A percentile compares a stretch with the other conserved stretches of the same genome.
Conservation (phyloP, 2,797 vertebrate species). For the Mareca strepera region DNA sequence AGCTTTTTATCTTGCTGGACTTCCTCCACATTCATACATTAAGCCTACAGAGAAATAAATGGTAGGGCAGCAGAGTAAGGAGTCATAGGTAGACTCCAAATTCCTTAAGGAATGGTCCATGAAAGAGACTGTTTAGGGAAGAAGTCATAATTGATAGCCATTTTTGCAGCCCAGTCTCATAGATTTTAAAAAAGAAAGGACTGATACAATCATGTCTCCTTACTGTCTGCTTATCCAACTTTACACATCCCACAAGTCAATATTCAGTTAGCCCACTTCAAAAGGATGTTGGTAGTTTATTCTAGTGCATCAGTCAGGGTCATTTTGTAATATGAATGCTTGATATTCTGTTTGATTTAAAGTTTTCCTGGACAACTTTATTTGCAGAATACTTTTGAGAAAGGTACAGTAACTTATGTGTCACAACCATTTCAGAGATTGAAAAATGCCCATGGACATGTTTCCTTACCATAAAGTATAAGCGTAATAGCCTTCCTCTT, state of each 20-base stretch:
- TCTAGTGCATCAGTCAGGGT: neutral
- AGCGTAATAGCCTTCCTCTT: neutral
- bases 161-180: neutral
- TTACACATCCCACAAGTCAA: neutral
- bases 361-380: neutral
- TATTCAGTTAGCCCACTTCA: neutral
- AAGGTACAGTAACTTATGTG: neutral
- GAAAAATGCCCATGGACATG: rapidly evolving
- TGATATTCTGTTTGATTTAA: neutral
- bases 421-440: neutral
- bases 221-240: neutral
- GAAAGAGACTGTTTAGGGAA: neutral
- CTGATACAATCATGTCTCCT: neutral
- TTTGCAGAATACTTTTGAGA: neutral
- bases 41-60: neutral
- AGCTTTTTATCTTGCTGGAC: neutral
- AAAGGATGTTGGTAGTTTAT: neutral
- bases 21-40: neutral
- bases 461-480: neutral
- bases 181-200: neutral
- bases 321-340: neutral
- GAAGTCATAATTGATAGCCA: neutral
- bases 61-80: neutral
- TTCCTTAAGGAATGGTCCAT: neutral
- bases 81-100: neutral